These are phyloP conservation scores for Cuniculus paca DNA, from an alignment of 2,797 vertebrate genomes.

Conservation along the genomic window DNA sequence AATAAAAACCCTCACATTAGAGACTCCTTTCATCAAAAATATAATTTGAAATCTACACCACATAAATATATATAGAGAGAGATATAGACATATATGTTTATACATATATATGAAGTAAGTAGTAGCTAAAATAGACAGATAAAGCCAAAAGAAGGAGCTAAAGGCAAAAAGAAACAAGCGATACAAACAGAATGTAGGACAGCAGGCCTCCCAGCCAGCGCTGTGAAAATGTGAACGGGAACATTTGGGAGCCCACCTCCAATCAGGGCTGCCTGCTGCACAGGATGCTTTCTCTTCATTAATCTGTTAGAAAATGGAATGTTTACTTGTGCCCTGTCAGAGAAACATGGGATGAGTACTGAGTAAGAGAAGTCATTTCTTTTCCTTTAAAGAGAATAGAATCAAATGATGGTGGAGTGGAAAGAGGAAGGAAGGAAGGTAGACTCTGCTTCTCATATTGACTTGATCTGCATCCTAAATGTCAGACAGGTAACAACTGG, in stretches of 20 bases:
- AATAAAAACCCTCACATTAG: constrained; percentile 84
- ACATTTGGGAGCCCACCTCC: constrained; percentile 41
- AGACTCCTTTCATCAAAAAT: constrained; percentile 84
- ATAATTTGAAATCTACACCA: constrained; percentile 80
- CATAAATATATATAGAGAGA: background rate
- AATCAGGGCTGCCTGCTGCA: constrained; percentile 70
- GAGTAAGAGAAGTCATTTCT: constrained; percentile 73
- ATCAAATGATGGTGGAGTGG: constrained; percentile 66
- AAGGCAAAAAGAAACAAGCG: constrained; percentile 67
- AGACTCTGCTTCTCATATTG: constrained; percentile 51
- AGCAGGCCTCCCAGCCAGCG: constrained; percentile 72
- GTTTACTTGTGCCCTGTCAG: constrained; percentile 66
- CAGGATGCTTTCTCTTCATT: constrained; percentile 78
- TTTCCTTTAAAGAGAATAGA: constrained; percentile 82
- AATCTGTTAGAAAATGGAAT: constrained; percentile 76
- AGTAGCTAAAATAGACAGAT: constrained; percentile 78
- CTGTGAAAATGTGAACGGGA: constrained; percentile 69
- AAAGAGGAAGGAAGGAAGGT: background rate
- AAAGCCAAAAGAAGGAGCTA: constrained; percentile 80
- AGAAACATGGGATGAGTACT: constrained; percentile 65
- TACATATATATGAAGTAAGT: constrained; percentile 76
- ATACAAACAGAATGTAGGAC: constrained; percentile 79
- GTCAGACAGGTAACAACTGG: constrained; percentile 54
- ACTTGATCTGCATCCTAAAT: constrained; percentile 75
- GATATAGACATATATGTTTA: too few species aligned